Evolutionary conservation across 2,113 vertebrate genomes (phyloP), one percentile per base, ranked within the genome.

Genomic region (Tympanuchus pallidicinctus): DNA sequence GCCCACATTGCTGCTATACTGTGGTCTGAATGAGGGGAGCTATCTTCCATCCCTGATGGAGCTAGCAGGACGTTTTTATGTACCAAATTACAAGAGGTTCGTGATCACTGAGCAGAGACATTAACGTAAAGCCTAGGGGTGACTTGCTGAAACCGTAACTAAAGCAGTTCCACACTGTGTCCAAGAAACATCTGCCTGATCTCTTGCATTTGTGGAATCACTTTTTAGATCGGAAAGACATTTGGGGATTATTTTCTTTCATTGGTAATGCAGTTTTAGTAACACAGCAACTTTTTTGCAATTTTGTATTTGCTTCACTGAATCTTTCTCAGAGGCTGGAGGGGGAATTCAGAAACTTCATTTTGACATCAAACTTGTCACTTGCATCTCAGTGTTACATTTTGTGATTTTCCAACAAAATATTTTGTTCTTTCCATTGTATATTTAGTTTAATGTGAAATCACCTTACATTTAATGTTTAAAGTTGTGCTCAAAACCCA

Each of bases 231-330:
- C 70, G 74, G 72, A 70, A 83, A 88, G 42, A 77, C 72, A 72
- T 82, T 90, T 78, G 27, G 38, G 86, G 86, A 94, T 71, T 95
- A 47, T 83, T 83, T 88, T 86, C 28, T 92, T 96, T 73, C 69
- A 83, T 76, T 75, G 90, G 82, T 80, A 93, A 93, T 88, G 69
- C 56, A 88, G 75, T 81, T 90, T 86, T 83, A 54, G 82, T 78
- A 93, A 81, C 47, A 71, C 56, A 86, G 60, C 25, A 64, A 60
- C 28, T 64, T 74, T 74, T 72, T 76, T 74, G 43, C 38, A 64
- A 60, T 28, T 83, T 91, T 93, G 21, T 90, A 54, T 90, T 86
- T 95, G 61, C 43, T 71, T 95, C 56, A 28, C 56, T 88, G 42
- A 71, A 56, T 88, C 42, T 16, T 75, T 87, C 54, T 83, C 38